These are phyloP conservation scores for Pristiophorus japonicus DNA, from an alignment of 2,113 vertebrate genomes.

Conservation along the genomic window DNA sequence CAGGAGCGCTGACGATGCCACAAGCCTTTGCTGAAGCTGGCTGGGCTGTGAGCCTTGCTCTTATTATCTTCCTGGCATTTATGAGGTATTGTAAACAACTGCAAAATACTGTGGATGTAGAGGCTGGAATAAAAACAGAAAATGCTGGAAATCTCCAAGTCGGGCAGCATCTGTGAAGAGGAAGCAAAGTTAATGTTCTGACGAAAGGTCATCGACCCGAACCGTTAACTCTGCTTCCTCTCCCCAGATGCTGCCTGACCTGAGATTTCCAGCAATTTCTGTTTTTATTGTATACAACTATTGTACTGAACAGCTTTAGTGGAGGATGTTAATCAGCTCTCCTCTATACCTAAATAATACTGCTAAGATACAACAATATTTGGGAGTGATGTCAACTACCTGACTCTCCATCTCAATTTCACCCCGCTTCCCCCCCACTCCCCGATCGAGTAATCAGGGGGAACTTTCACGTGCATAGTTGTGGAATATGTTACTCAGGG, in stretches of 20 bases:
- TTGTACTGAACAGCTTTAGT: not conserved
- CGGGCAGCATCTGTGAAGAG: no score
- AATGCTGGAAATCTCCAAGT: no score
- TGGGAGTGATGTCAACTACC: not conserved
- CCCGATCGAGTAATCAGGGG: not conserved
- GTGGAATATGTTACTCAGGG: not conserved
- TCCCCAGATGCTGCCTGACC: no score
- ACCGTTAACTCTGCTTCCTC: no score
- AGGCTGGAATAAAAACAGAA: no score
- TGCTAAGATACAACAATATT: not conserved
- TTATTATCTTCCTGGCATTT: conserved; percentile 80
- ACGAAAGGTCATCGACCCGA: no score
- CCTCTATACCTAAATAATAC: not conserved
- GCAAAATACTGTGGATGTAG: no score
- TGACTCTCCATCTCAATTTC: not conserved
- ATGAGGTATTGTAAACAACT: conserved; percentile 72
- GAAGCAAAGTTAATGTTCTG: no score
- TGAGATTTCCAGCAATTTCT: no score
- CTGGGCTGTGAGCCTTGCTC: conserved; percentile 83
- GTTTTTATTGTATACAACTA: not conserved
- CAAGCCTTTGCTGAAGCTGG: conserved; percentile 86
- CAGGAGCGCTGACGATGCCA: conserved; percentile 92
- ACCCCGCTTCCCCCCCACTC: not conserved
- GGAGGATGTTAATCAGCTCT: not conserved
- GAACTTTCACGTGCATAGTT: not conserved